A percentile compares a stretch with the other conserved stretches of the same genome.
phyloP scores from a whole-genome alignment of 2,113 vertebrate species.

The Budorcas taxicolor region DNA sequence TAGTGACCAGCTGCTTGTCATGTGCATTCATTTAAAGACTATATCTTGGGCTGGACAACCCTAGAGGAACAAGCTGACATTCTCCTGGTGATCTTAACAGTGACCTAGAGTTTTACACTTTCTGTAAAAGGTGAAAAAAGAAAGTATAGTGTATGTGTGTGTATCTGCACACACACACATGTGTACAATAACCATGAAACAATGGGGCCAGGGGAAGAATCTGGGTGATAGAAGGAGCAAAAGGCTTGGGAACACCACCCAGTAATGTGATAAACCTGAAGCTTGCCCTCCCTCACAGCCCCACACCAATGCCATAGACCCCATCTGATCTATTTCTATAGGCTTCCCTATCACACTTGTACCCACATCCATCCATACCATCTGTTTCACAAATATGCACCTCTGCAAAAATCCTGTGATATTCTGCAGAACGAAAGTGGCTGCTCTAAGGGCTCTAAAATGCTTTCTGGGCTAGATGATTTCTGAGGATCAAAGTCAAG shows the following conservation, averaged over 20 bases:
- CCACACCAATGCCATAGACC: not conserved
- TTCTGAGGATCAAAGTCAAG: not conserved
- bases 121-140: not conserved
- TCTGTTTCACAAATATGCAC: not conserved
- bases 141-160: fast-evolving
- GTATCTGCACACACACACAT: too few species aligned
- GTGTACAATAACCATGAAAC: too few species aligned
- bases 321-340: not conserved
- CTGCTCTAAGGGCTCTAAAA: not conserved
- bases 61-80: not conserved
- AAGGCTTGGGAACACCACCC: not conserved
- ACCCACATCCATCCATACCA: not conserved
- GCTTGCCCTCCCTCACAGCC: not conserved
- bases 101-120: not conserved
- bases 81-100: not conserved
- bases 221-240: not conserved
- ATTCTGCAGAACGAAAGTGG: not conserved
- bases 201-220: not conserved
- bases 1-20: not conserved
- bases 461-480: not conserved
- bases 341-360: not conserved
- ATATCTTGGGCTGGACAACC: not conserved
- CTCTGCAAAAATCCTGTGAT: not conserved
- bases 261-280: not conserved
- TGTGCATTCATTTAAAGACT: not conserved